These are phyloP conservation scores for Gambusia holbrooki DNA, from an alignment of 2,113 vertebrate species.

Conservation along the genomic window DNA sequence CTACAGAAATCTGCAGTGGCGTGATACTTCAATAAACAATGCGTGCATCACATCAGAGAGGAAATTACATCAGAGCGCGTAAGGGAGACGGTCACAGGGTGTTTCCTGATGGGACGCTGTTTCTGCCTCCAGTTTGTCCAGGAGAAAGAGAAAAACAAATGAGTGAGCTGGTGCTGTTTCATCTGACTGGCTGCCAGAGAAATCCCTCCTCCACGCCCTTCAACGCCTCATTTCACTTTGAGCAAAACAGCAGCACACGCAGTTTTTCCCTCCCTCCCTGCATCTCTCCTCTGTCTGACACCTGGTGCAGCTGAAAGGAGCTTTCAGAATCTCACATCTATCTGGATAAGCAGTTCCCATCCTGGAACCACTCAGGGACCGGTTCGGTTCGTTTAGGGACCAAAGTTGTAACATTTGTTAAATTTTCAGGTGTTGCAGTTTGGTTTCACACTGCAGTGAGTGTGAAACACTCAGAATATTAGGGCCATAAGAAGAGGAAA, in stretches of 20 bases:
- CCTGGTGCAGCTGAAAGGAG: conserved; percentile 53
- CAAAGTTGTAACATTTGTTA: too few relatives aligned
- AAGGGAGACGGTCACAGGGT: conserved; percentile 43
- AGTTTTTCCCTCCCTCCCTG: conserved; percentile 5
- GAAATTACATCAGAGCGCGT: conserved; percentile 53
- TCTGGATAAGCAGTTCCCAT: not conserved
- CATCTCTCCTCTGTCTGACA: conserved; percentile 47
- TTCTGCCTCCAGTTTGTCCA: conserved; percentile 38
- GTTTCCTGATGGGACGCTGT: conserved; percentile 39
- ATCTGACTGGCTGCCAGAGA: conserved; percentile 69
- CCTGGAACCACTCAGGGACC: too few relatives aligned
- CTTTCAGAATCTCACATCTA: conserved; percentile 31
- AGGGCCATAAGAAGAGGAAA: too few relatives aligned
- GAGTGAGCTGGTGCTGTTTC: conserved; percentile 52
- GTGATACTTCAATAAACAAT: conserved; percentile 43
- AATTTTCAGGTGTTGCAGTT: too few relatives aligned
- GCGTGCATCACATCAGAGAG: conserved; percentile 41
- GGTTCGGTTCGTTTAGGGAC: too few relatives aligned
- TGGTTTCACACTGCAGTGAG: too few relatives aligned
- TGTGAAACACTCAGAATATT: too few relatives aligned
- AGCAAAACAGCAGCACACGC: conserved; percentile 55
- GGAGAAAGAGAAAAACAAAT: conserved; percentile 2
- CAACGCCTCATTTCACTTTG: conserved; percentile 66
- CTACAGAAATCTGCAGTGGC: conserved; percentile 27
- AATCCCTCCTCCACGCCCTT: conserved; percentile 64